Conservation (phyloP, 2,797 vertebrate genomes). For the Poeciliopsis paucimaculata region DNA sequence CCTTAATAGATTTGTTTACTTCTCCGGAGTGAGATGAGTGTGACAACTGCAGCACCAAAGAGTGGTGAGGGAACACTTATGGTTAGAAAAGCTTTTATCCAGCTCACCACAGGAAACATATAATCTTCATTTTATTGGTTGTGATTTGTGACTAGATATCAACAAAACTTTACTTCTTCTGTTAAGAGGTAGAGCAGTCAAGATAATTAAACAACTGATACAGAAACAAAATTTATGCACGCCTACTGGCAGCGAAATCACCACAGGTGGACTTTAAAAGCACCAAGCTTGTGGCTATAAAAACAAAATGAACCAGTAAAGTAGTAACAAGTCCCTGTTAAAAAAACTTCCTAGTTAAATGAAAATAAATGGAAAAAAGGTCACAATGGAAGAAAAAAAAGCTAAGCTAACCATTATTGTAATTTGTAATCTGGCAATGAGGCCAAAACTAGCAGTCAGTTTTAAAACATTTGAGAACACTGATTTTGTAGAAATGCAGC, state of each 20-base stretch:
- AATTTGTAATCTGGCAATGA: not conserved
- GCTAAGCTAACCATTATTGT: not conserved
- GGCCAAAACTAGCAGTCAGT: constrained; percentile 2
- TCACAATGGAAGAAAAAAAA: not conserved
- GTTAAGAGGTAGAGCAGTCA: constrained; percentile 17
- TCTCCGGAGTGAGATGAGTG: constrained; percentile 24
- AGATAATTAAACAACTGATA: constrained; percentile 38
- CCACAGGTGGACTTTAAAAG: constrained; percentile 20
- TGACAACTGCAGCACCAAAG: constrained; percentile 2
- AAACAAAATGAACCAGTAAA: constrained; percentile 11
- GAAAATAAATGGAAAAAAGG: not conserved
- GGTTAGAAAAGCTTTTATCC: constrained; percentile 36
- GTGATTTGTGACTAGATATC: constrained; percentile 25
- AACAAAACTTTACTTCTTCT: not conserved
- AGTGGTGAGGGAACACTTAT: constrained; percentile 10
- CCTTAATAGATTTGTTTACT: constrained; percentile 17
- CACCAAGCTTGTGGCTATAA: constrained; percentile 19
- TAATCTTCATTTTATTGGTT: constrained; percentile 33
- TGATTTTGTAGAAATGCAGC: not conserved
- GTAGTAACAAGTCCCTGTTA: constrained; percentile 7
- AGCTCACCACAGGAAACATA: constrained; percentile 39
- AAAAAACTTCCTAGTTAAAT: not conserved
- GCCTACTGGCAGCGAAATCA: constrained; percentile 7
- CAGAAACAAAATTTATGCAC: constrained; percentile 24
- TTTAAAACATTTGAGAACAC: constrained; percentile 10